A percentile compares a stretch with the other conserved stretches of the same genome.
phyloP scores from a whole-genome alignment of 2,888 invertebrate genomes.

The Diarsia dahlii region DNA sequence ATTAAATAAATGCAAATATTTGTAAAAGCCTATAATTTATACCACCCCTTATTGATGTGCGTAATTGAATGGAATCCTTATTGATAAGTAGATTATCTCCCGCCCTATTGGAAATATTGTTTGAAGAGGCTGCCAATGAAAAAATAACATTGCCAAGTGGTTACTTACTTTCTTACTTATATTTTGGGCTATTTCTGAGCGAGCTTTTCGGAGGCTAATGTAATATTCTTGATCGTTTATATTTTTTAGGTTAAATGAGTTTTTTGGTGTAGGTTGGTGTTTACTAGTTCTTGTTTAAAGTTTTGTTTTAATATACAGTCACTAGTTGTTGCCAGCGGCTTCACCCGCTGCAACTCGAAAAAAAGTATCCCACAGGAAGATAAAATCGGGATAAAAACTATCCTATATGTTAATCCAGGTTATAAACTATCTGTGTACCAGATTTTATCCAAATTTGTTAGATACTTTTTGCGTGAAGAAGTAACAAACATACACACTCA shows the following conservation, averaged over 20 bases:
- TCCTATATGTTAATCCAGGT: too few relatives aligned
- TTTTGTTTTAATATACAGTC: background rate
- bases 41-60: conserved; percentile 53
- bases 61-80: conserved; percentile 61
- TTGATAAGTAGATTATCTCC: conserved; percentile 61
- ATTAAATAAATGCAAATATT: conserved; percentile 67
- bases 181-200: conserved; percentile 35
- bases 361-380: too few relatives aligned
- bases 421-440: too few relatives aligned
- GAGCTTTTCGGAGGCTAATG: conserved; percentile 15
- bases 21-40: conserved; percentile 62
- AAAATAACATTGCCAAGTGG: conserved; percentile 48
- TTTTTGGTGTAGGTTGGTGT: background rate
- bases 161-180: conserved; percentile 47
- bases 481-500: too few relatives aligned
- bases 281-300: background rate
- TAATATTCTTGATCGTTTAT: conserved; percentile 27
- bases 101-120: conserved; percentile 53
- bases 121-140: conserved; percentile 45
- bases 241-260: background rate
- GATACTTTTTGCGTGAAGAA: too few relatives aligned
- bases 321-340: too few relatives aligned
- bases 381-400: too few relatives aligned
- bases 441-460: too few relatives aligned
- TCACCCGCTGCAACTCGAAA: too few relatives aligned